Base-by-base conservation (phyloP, 2,797 vertebrate genomes). In the Danio aesculapii region DNA sequence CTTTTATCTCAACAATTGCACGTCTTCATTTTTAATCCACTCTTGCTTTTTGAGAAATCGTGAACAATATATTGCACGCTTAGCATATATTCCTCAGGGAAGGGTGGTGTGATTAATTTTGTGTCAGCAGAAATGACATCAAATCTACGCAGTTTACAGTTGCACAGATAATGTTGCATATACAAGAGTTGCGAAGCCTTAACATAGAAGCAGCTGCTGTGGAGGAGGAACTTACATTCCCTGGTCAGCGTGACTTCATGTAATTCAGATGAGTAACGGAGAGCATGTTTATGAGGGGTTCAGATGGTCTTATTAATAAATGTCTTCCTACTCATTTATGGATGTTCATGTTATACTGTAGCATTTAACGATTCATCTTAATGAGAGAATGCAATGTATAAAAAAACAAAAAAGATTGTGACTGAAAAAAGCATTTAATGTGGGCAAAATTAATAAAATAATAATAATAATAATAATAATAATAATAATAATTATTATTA, bases 141-240 rank as follows among this genome's bases (percentile, higher is more conserved):
- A 80, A 49, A 62, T 57, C 44, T 55, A 72, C 44, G 59, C 41
- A 63, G 10, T 63, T 62, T 80, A 72, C 59, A 63, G 52, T 63
- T 47, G 68, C 68, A 64, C 49, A 44, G 41, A 72, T 73, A 73
- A 66, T n/a, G 55, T 49, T 66, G 50, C 9, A 80, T 30, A 30
- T n/a, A 72, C 58, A 47, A 59, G 53, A 76, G 49, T 74, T 83
- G 61, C 43, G 14, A 79, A 71, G 61, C 58, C 49, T 67, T 53
- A 49, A n/a, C 53, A 76, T 81, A 43, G 79, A 84, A 80, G 67
- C 88, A 87, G 84, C 78, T 88, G 86, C 62, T 87, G 84, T 76
- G 83, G 82, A 88, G 87, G 88, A 83, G 87, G 85, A 19, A 44
- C 44, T 85, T 82, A 77, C 75, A 70, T 76, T 83, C 58, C 57